Base-by-base conservation (phyloP, 1,140 invertebrate species). In the Listronotus bonariensis region DNA sequence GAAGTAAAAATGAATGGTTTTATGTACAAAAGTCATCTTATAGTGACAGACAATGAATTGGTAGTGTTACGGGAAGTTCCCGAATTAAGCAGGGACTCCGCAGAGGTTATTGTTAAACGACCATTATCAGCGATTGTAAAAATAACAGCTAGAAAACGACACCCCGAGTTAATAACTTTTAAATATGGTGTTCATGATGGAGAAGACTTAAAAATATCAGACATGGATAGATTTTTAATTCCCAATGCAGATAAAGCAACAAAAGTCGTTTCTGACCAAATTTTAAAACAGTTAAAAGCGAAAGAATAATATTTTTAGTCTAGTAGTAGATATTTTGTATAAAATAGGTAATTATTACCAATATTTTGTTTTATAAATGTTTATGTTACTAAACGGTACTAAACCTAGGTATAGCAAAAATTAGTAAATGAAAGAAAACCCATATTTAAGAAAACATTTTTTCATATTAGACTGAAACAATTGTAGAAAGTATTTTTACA, bases 151-250 rank as follows among this genome's bases (percentile, higher is more conserved):
- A 95, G 95, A 77, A 96, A 97, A 77, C 87, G 89, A 57, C 89
- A 93, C 79, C 94, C 95, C 0, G 93, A 98, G 78, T 80, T 98
- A 61, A 97, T 99, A 63, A 98, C 96, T 4, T 97, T 98, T 77
- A 96, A 96, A 78, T 96, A 96, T 76, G 93, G 93, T 12, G 85
- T 88, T 31, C 86, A 88, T 48, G 85, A 87, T 73, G 90, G 89
- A 31, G 90, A 92, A 62, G 86, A 86, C 18, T 79, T 89, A 51
- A 80, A 86, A 31, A 89, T 93, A 53, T 87, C 88, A 0, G 93
- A 96, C 79, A 91, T 95, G 87, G 95, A 97, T 81, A 87, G 89
- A 67, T 95, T 97, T 82, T 82, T 95, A 53, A 96, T 97, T 75
- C 92, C 93, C 11, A 91, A 95, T 76, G 93, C 95, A n/a, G 86